Base-by-base conservation (phyloP, 2,888 invertebrate species). In the Stenolophus ochropezus region DNA sequence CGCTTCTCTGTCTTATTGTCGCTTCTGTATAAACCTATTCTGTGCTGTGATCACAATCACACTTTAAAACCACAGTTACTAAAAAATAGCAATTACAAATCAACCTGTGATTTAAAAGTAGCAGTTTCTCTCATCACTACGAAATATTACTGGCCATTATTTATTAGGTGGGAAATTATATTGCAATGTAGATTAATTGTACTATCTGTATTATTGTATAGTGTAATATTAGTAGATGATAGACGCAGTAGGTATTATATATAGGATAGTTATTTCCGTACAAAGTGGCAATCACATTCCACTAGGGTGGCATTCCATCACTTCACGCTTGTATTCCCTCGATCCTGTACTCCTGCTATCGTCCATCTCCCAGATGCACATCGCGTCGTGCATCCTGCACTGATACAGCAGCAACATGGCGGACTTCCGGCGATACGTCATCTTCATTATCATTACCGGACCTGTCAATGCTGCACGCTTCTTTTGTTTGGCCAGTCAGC, bases 381-480 rank as follows among this genome's bases (percentile, higher is more conserved):
- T 69, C 65, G 33, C 65, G 16, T 56, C 5, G 8, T 69, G 20
- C 33, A 69, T 69, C 33, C 65, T 69, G 61, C 65, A 16, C 61
- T 61, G 61, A 61, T 61, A 61, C 61, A 61, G 61, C 14, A 33
- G 27, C 18, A 27, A 69, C 65, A 78, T 78, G 78, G 49, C 25
- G 78, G 21, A 78, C 78, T 78, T 78, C 78, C 78, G 78, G 78
- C 23, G 78, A 78, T 78, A 78, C 78, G 78, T 78, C 65, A 78
- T 78, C 78, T 78, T 65, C 65, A 65, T 78, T 78, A 78, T 78
- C 65, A 47, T 61, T 78, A 78, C 65, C 49, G 61, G 42, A 14
- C 6, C 20, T 69, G 16, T 33, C 65, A 69, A 61, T 23, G 23
- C 25, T 23, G 5, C 27, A 14, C 5, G 65, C 6, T 33, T 61